These are phyloP conservation scores for Oostethus manadensis DNA, from an alignment of 2,113 vertebrate species.

Conservation along the genomic window DNA sequence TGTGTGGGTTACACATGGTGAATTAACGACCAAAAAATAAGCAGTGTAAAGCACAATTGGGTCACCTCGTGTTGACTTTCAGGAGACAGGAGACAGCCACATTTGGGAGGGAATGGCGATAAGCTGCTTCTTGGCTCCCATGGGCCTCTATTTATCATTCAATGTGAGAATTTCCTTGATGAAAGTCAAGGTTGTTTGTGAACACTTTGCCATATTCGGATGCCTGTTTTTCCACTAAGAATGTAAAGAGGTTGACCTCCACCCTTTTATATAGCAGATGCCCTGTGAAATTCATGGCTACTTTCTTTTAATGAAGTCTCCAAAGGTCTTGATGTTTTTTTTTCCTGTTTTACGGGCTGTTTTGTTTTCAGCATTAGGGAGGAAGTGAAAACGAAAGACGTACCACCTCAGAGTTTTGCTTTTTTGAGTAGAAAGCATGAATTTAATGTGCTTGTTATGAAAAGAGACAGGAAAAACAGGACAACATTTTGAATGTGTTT, in stretches of 20 bases:
- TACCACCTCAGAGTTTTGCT: constrained; percentile 1
- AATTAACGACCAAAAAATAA: constrained; percentile 65
- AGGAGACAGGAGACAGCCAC: constrained; percentile 61
- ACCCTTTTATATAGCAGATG: constrained; percentile 48
- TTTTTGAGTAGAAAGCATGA: constrained; percentile 41
- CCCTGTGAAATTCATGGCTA: constrained; percentile 52
- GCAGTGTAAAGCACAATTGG: constrained; percentile 57
- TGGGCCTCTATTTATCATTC: constrained; percentile 76
- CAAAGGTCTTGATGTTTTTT: constrained; percentile 59
- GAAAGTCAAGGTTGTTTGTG: constrained; percentile 78
- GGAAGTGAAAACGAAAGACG: constrained; percentile 31
- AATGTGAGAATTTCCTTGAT: constrained; percentile 77
- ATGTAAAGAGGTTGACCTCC: constrained; percentile 71
- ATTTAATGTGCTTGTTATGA: constrained; percentile 41
- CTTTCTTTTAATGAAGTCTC: constrained; percentile 69
- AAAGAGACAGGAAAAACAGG: constrained; percentile 24
- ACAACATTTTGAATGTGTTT: constrained; percentile 21
- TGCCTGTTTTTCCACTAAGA: constrained; percentile 67
- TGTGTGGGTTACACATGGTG: constrained; percentile 54
- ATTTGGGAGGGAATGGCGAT: constrained; percentile 72
- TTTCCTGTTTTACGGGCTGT: constrained; percentile 53
- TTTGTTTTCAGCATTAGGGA: constrained; percentile 50
- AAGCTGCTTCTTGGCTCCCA: constrained; percentile 71
- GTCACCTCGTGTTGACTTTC: constrained; percentile 65
- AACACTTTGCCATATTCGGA: constrained; percentile 64